A percentile compares a stretch with the other conserved stretches of the same genome.
These are phyloP conservation scores for Sisyra terminalis DNA, from an alignment of 2,888 invertebrate genomes.

Conservation along the genomic window DNA sequence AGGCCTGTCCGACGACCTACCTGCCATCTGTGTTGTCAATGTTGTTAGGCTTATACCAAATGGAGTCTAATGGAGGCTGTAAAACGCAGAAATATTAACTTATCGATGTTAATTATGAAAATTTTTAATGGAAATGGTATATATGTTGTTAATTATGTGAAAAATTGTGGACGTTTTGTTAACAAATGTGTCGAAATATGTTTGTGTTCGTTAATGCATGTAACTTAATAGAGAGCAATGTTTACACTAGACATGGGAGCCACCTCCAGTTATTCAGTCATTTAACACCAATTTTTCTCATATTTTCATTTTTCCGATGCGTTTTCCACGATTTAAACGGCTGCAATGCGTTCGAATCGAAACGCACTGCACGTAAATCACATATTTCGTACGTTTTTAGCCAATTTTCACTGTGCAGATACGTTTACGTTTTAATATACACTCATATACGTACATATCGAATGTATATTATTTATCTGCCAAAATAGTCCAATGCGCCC, in stretches of 20 bases:
- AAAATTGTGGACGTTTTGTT: conserved; percentile 19
- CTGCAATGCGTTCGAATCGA: too few species aligned
- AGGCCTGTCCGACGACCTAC: conserved; percentile 40
- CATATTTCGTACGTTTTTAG: too few species aligned
- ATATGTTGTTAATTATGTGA: conserved; percentile 15
- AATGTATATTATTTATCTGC: too few species aligned
- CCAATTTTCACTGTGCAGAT: too few species aligned
- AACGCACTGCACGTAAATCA: too few species aligned
- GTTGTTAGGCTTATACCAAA: conserved; percentile 43
- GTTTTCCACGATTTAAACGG: too few species aligned
- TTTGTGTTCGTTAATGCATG: conserved; percentile 22
- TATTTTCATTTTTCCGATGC: too few species aligned
- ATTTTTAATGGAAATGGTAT: conserved; percentile 31
- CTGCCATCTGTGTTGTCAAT: conserved; percentile 74
- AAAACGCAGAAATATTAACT: conserved; percentile 45
- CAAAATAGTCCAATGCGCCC: too few species aligned
- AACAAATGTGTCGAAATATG: conserved; percentile 19
- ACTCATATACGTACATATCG: too few species aligned
- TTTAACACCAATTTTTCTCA: not conserved
- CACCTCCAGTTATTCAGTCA: conserved; percentile 20
- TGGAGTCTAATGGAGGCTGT: conserved; percentile 46
- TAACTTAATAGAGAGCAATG: conserved; percentile 21
- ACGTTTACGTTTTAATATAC: too few species aligned
- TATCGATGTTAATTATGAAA: conserved; percentile 28
- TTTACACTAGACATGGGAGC: conserved; percentile 33